A percentile compares a stretch with the other conserved stretches of the same genome.
These are phyloP conservation scores for Invenusta paracnida DNA, from an alignment of 2,888 invertebrate genomes.

Conservation along the genomic window DNA sequence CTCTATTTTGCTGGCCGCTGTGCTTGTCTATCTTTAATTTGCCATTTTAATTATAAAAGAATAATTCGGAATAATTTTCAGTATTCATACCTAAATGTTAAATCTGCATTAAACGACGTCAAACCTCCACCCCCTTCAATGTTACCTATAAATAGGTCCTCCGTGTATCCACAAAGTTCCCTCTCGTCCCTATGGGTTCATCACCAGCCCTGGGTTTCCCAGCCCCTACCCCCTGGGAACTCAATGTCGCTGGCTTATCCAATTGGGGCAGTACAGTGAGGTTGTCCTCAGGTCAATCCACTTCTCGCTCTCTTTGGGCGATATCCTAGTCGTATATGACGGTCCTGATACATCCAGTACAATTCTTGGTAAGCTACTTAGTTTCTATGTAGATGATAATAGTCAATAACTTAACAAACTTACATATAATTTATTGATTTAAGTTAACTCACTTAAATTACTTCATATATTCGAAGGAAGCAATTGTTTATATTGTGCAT, in stretches of 20 bases:
- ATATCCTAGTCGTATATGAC: conserved; percentile 14
- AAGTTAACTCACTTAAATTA: background rate
- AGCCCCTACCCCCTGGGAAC: background rate
- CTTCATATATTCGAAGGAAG: background rate
- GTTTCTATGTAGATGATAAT: background rate
- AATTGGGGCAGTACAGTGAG: conserved; percentile 34
- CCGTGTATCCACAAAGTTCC: background rate
- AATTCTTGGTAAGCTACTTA: background rate
- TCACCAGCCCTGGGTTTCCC: background rate
- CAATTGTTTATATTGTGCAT: background rate
- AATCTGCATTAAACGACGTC: too few species aligned
- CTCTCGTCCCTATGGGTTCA: background rate
- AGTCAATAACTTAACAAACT: too few species aligned
- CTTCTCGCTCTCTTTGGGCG: background rate
- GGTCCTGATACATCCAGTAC: background rate
- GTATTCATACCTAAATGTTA: too few species aligned
- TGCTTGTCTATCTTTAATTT: background rate
- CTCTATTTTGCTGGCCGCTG: too few species aligned
- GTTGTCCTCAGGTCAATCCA: background rate
- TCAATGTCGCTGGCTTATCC: conserved; percentile 7
- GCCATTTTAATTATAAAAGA: background rate
- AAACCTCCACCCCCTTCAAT: too few species aligned
- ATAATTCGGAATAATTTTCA: background rate
- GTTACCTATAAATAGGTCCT: too few species aligned
- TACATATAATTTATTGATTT: background rate